Percentiles rank a stretch among this genome's conserved stretches.
Evolutionary conservation across 53 echinoderm and acorn worm genomes (phyloP).

Genomic region (Henricia sp.): DNA sequence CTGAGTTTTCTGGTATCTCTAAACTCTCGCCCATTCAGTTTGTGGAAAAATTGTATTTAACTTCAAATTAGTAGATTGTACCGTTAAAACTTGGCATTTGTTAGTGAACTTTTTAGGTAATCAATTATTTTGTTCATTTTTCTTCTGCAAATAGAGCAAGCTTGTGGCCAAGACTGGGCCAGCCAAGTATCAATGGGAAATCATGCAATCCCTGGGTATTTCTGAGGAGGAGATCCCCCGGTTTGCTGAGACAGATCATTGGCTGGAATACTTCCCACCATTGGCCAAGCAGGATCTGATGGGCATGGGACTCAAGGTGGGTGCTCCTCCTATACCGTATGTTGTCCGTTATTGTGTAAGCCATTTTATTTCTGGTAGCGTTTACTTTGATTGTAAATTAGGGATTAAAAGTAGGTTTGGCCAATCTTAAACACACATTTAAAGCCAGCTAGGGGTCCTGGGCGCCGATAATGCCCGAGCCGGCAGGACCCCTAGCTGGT

Average conservation of each 20-base stretch:
- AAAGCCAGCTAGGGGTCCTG: no score
- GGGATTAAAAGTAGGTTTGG: no score
- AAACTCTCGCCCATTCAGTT: no score
- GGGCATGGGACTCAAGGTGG: constrained; percentile 95
- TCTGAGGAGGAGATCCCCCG: constrained; percentile 84
- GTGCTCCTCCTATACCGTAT: constrained; percentile 12
- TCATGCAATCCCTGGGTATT: constrained; percentile 90
- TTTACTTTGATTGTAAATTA: no score
- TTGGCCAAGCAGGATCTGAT: constrained; percentile 83
- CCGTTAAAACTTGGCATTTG: no score
- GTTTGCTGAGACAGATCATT: constrained; percentile 91
- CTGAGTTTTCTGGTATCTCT: no score
- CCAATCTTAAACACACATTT: no score
- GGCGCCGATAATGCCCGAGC: no score
- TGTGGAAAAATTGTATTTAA: no score
- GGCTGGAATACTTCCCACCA: constrained; percentile 98
- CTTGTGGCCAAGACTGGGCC: constrained; percentile 82
- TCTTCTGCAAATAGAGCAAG: constrained; percentile 75
- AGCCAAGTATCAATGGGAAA: constrained; percentile 92
- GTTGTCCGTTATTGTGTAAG: background rate
- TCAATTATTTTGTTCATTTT: background rate
- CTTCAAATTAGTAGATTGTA: no score
- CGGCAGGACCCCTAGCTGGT: no score
- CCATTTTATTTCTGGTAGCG: no score
- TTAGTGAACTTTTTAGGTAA: background rate